A percentile compares a stretch with the other conserved stretches of the same genome.
phyloP scores from a whole-genome alignment of 1,140 invertebrate species.

The Arion vulgaris region DNA sequence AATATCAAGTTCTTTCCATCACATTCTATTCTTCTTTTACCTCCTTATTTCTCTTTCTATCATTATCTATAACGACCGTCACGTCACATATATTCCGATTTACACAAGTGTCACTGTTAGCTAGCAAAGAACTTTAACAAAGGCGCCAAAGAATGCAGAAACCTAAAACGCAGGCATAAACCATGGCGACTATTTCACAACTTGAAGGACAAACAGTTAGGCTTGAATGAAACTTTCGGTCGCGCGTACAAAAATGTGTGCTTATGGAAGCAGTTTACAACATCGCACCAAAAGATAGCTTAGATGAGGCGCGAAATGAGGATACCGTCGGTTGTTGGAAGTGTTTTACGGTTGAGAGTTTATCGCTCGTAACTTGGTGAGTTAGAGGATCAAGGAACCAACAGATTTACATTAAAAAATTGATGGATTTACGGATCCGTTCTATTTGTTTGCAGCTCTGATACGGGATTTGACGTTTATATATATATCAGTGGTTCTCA shows the following conservation, averaged over 20 bases:
- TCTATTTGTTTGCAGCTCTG: neutral
- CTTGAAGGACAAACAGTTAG: neutral
- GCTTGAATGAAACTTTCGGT: neutral
- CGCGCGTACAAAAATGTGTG: constrained; percentile 1
- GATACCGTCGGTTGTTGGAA: neutral
- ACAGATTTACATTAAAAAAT: constrained; percentile 2
- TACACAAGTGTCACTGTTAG: too few relatives aligned
- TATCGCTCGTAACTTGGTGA: neutral
- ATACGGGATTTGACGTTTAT: neutral
- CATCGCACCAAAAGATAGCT: constrained; percentile 6
- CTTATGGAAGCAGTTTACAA: neutral
- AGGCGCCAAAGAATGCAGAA: too few relatives aligned
- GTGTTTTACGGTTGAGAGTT: neutral
- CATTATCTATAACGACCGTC: too few relatives aligned
- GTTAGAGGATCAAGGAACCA: neutral
- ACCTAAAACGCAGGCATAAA: too few relatives aligned
- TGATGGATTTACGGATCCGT: neutral
- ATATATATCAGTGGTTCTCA: too few relatives aligned
- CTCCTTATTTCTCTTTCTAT: too few relatives aligned
- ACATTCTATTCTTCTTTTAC: too few relatives aligned
- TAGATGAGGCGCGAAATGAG: constrained; percentile 11
- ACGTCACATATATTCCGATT: too few relatives aligned
- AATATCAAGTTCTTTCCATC: too few relatives aligned
- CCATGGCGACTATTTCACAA: neutral
- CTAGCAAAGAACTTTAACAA: too few relatives aligned